These are phyloP conservation scores for Scomberomorus guttatus DNA, from an alignment of 2,797 vertebrate genomes.

Conservation along the genomic window DNA sequence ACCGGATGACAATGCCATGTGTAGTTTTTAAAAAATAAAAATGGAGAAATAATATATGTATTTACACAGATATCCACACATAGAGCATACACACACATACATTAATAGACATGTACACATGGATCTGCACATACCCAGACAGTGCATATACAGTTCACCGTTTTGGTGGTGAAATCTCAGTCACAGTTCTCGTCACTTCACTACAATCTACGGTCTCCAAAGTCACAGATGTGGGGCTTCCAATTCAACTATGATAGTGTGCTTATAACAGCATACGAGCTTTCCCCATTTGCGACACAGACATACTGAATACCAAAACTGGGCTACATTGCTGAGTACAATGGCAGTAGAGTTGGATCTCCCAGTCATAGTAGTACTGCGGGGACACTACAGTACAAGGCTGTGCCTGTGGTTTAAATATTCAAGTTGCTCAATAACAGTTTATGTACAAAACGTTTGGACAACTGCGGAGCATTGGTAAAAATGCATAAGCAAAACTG, in stretches of 20 bases:
- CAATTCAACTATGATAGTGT: constrained; percentile 10
- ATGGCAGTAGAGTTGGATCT: constrained; percentile 42
- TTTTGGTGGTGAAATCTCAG: constrained; percentile 27
- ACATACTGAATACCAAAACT: constrained; percentile 1
- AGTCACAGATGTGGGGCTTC: constrained; percentile 40
- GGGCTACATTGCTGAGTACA: not conserved
- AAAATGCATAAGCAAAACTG: constrained; percentile 4
- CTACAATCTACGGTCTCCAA: constrained; percentile 30
- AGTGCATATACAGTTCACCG: constrained; percentile 34
- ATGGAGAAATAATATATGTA: constrained; percentile 60
- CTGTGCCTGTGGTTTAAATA: constrained; percentile 4
- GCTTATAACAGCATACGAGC: constrained; percentile 9
- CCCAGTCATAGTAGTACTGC: not conserved
- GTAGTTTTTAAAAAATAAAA: constrained; percentile 49
- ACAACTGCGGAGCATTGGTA: constrained; percentile 3
- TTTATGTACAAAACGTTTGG: constrained; percentile 25
- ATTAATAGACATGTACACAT: constrained; percentile 47
- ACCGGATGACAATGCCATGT: constrained; percentile 28
- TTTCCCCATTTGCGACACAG: not conserved
- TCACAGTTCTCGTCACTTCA: constrained; percentile 46
- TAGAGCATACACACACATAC: constrained; percentile 55
- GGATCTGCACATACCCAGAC: constrained; percentile 49
- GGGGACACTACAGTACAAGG: not conserved
- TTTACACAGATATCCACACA: constrained; percentile 72
- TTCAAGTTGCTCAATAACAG: constrained; percentile 25